Percentiles rank a stretch among this genome's conserved stretches.
Conservation (phyloP, 2,797 vertebrate species). For the Harpagifer antarcticus region DNA sequence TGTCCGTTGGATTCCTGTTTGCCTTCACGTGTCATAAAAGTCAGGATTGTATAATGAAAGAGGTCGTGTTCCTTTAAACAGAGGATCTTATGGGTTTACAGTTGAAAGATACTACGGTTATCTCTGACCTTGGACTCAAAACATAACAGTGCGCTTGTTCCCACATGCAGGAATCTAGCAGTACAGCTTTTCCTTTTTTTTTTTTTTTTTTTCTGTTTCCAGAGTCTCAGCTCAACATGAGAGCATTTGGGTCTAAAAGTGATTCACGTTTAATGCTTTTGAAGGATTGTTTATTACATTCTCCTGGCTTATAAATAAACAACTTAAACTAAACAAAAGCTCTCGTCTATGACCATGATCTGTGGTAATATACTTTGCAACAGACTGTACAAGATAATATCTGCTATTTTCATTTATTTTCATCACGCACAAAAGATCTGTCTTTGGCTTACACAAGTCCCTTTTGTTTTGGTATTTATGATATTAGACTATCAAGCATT, state of each 20-base stretch:
- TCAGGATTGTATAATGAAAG: background rate
- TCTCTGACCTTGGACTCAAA: conserved; percentile 16
- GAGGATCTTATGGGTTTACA: background rate
- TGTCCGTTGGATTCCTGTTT: conserved; percentile 15
- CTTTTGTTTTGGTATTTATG: background rate
- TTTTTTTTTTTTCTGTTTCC: background rate
- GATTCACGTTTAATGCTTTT: background rate
- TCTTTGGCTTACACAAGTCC: background rate
- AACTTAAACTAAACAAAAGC: background rate
- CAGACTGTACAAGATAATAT: background rate
- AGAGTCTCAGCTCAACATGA: background rate
- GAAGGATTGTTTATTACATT: background rate
- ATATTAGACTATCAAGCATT: background rate
- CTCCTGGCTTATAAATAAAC: background rate
- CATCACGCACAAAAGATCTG: background rate
- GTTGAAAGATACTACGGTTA: background rate
- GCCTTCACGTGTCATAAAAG: conserved; percentile 10
- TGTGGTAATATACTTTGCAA: background rate
- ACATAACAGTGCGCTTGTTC: conserved; percentile 24
- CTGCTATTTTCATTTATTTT: background rate
- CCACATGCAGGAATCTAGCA: conserved; percentile 7
- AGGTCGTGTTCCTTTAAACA: background rate
- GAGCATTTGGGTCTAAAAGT: background rate
- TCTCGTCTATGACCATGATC: background rate
- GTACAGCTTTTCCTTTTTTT: background rate